These are phyloP conservation scores for Cuniculus paca DNA, from an alignment of 2,797 vertebrate species.

Conservation along the genomic window DNA sequence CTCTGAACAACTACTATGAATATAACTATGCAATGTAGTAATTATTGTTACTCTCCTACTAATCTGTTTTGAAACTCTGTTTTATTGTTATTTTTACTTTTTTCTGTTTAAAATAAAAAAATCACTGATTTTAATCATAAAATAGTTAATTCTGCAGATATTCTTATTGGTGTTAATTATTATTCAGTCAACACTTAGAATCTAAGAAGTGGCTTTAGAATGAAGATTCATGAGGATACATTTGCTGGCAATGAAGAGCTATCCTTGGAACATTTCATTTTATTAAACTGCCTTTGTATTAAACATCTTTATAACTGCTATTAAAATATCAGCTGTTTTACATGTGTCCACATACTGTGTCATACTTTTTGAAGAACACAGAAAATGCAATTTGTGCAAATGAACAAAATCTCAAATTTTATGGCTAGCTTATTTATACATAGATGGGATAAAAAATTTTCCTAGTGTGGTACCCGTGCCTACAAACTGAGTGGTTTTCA, in stretches of 20 bases:
- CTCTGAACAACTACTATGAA: background rate
- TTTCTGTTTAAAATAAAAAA: background rate
- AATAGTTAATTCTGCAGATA: conserved; percentile 22
- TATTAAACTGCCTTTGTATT: conserved; percentile 70
- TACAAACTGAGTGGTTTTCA: conserved; percentile 39
- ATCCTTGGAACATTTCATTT: conserved; percentile 50
- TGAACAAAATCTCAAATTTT: conserved; percentile 75
- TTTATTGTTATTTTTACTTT: background rate
- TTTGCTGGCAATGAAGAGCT: conserved; percentile 56
- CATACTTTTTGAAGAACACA: conserved; percentile 74
- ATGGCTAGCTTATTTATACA: conserved; percentile 29
- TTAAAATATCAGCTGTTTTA: conserved; percentile 60
- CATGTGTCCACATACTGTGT: conserved; percentile 52
- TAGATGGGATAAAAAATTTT: conserved; percentile 40
- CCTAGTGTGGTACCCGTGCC: background rate
- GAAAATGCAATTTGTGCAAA: conserved; percentile 67
- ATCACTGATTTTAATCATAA: conserved; percentile 49
- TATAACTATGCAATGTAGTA: background rate
- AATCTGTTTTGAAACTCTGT: background rate
- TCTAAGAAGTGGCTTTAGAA: conserved; percentile 35
- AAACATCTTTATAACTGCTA: conserved; percentile 62
- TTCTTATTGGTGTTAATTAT: conserved; percentile 52
- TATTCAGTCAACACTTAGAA: conserved; percentile 52
- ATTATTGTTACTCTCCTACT: background rate
- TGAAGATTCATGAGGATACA: conserved; percentile 50